These are phyloP conservation scores for Brotula barbata DNA, from an alignment of 2,797 vertebrate genomes.

Conservation along the genomic window DNA sequence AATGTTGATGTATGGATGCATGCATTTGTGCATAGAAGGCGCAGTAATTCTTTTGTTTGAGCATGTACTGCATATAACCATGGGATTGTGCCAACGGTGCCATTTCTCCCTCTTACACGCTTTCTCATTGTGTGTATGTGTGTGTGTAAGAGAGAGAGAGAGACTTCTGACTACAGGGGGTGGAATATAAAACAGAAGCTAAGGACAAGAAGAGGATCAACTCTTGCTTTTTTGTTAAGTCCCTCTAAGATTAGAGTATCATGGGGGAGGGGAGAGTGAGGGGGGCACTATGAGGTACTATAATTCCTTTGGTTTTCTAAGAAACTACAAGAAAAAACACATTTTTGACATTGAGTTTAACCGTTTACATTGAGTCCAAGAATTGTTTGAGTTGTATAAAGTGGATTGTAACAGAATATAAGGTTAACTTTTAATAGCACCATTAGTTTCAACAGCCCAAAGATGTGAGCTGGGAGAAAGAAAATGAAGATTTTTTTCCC, in stretches of 20 bases:
- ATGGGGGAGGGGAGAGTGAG: no score
- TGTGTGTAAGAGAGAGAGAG: not conserved
- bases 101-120: not conserved
- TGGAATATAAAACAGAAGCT: conserved; percentile 32
- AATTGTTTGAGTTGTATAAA: no score
- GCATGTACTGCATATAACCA: conserved; percentile 5
- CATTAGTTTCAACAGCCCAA: no score
- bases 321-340: conserved; percentile 41
- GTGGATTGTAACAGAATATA: no score
- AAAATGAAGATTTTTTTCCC: no score
- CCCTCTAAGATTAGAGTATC: conserved; percentile 60
- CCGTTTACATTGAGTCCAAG: conserved; percentile 13
- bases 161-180: conserved; percentile 25
- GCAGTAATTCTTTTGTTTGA: conserved; percentile 14
- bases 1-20: conserved; percentile 9
- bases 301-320: conserved; percentile 46
- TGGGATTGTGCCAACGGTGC: conserved; percentile 3
- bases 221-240: conserved; percentile 20
- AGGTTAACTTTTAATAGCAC: no score
- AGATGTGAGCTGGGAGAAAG: no score
- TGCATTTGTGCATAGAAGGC: not conserved
- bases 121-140: not conserved
- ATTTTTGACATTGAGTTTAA: conserved; percentile 30
- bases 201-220: conserved; percentile 44
- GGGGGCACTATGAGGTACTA: no score